These are phyloP conservation scores for Acronicta psi DNA, from an alignment of 2,888 invertebrate species.

Conservation along the genomic window DNA sequence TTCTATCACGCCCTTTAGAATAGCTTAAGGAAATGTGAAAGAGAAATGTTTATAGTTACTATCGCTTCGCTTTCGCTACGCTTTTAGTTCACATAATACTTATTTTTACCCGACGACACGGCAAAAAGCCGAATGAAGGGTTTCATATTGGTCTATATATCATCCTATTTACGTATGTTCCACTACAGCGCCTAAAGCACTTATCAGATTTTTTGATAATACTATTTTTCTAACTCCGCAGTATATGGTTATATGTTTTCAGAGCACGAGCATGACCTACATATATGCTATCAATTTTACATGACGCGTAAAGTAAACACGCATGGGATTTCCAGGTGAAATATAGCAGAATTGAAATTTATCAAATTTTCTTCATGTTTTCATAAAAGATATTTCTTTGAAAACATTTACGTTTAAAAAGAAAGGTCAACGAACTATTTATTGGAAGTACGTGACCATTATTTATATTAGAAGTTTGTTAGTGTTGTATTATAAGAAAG, in stretches of 20 bases:
- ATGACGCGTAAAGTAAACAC: conserved; percentile 15
- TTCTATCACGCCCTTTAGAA: too few species aligned
- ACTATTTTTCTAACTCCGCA: not conserved
- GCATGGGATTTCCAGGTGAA: conserved; percentile 23
- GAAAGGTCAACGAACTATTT: conserved; percentile 22
- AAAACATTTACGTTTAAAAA: conserved; percentile 18
- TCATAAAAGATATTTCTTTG: conserved; percentile 7
- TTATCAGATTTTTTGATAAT: too few species aligned
- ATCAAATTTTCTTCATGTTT: conserved; percentile 17
- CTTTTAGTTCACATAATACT: too few species aligned
- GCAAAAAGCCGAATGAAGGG: too few species aligned
- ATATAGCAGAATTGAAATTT: conserved; percentile 22
- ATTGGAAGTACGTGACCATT: conserved; percentile 6
- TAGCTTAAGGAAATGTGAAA: too few species aligned
- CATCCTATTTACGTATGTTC: too few species aligned
- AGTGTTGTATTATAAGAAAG: too few species aligned
- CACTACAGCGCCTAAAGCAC: too few species aligned
- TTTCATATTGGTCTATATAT: too few species aligned
- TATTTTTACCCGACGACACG: too few species aligned
- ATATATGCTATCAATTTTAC: conserved; percentile 25
- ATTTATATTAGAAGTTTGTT: conserved; percentile 12
- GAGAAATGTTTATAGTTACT: too few species aligned
- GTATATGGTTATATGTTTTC: not conserved
- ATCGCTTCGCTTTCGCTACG: too few species aligned
- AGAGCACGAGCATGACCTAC: conserved; percentile 10